Percentiles rank a stretch among this genome's conserved stretches.
Conservation (phyloP, 2,888 invertebrate species). For the Ptychoptera contaminata region DNA sequence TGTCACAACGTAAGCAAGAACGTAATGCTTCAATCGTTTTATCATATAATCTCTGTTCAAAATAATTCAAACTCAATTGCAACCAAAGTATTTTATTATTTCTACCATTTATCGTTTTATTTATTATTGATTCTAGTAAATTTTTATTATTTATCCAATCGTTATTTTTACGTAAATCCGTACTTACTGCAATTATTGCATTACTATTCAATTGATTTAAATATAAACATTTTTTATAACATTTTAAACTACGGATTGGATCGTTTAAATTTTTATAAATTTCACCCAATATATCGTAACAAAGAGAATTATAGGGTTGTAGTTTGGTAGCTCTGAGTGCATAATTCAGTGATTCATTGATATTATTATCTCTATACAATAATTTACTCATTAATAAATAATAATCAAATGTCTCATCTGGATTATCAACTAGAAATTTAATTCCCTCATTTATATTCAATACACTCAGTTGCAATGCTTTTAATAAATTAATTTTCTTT, state of each 20-base stretch:
- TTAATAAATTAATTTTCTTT: conserved; percentile 8
- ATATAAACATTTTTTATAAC: conserved; percentile 69
- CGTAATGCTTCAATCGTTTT: conserved; percentile 64
- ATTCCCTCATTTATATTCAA: conserved; percentile 36
- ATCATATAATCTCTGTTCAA: conserved; percentile 53
- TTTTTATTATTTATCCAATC: conserved; percentile 48
- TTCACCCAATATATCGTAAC: conserved; percentile 60
- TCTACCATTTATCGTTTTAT: conserved; percentile 33
- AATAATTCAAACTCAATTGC: conserved; percentile 66
- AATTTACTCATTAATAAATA: conserved; percentile 20
- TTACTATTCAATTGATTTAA: conserved; percentile 49
- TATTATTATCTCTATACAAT: conserved; percentile 30
- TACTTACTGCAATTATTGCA: conserved; percentile 59
- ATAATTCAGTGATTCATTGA: conserved; percentile 42
- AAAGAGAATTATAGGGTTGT: conserved; percentile 55
- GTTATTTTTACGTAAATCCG: conserved; percentile 50
- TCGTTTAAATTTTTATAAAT: conserved; percentile 52
- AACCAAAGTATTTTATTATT: conserved; percentile 61
- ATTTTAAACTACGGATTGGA: conserved; percentile 58
- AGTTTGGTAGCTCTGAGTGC: conserved; percentile 55
- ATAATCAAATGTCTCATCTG: conserved; percentile 14
- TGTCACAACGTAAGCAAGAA: conserved; percentile 49
- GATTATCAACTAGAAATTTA: conserved; percentile 29
- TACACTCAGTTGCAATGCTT: conserved; percentile 16
- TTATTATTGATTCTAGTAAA: conserved; percentile 36